Percentiles rank a stretch among this genome's conserved stretches.
Conservation (phyloP, 2,888 invertebrate species). For the Drosophila rellima region DNA sequence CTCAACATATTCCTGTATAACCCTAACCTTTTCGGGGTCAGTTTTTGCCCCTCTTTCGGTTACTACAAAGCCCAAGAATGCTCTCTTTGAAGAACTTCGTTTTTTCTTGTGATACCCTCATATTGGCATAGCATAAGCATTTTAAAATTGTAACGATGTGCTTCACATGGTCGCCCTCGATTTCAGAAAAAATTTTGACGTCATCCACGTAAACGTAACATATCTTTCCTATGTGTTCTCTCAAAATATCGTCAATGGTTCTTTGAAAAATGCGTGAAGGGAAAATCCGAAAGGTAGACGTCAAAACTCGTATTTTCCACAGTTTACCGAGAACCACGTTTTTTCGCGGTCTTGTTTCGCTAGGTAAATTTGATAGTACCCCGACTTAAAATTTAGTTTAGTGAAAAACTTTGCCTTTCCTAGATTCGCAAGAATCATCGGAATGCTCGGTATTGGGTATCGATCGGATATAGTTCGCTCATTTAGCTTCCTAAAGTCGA, state of each 20-base stretch:
- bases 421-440: no score
- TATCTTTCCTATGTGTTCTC: not conserved
- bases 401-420: no score
- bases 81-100: not conserved
- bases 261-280: not conserved
- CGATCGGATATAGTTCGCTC: constrained; percentile 2
- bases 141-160: not conserved
- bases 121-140: not conserved
- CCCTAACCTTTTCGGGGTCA: not conserved
- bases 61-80: not conserved
- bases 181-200: not conserved
- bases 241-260: no score
- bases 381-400: not conserved
- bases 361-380: not conserved
- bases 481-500: not conserved
- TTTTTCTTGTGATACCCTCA: not conserved
- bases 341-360: not conserved
- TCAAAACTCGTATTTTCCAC: not conserved
- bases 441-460: not conserved
- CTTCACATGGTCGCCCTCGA: not conserved
- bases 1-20: not conserved
- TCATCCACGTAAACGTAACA: no score
- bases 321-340: not conserved
- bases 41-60: not conserved
- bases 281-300: not conserved